Evolutionary conservation across 1,140 invertebrate genomes (phyloP).

Genomic region (Ctenoplectra terminalis): DNA sequence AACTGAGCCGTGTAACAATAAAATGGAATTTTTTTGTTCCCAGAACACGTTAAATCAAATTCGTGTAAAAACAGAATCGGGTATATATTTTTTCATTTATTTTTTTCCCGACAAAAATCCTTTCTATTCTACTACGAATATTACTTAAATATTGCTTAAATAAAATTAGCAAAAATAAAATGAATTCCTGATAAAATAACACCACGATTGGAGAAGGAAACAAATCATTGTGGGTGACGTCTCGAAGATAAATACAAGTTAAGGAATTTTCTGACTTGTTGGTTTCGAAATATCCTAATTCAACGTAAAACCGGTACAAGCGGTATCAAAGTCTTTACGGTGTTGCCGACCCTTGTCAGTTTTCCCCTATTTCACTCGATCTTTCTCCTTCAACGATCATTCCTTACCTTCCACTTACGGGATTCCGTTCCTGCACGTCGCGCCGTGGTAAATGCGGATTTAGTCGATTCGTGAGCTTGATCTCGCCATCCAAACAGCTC

Average conservation of each 20-base stretch:
- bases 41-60: too few species aligned
- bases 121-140: too few species aligned
- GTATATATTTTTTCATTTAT: too few species aligned
- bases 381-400: constrained; percentile 30
- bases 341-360: constrained; percentile 31
- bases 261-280: constrained; percentile 8
- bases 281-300: too few species aligned
- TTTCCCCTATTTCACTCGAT: constrained; percentile 31
- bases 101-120: too few species aligned
- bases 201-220: background rate
- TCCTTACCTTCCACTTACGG: background rate
- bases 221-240: background rate
- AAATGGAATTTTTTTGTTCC: too few species aligned
- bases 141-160: too few species aligned
- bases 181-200: too few species aligned
- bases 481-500: constrained; percentile 30
- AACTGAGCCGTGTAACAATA: too few species aligned
- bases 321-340: constrained; percentile 1
- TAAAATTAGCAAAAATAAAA: too few species aligned
- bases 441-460: constrained; percentile 52
- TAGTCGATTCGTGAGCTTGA: constrained; percentile 46
- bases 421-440: too few species aligned
- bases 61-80: too few species aligned
- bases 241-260: background rate
- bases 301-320: background rate